Conservation (phyloP, 2,113 vertebrate genomes). For the Atlantisia rogersi region DNA sequence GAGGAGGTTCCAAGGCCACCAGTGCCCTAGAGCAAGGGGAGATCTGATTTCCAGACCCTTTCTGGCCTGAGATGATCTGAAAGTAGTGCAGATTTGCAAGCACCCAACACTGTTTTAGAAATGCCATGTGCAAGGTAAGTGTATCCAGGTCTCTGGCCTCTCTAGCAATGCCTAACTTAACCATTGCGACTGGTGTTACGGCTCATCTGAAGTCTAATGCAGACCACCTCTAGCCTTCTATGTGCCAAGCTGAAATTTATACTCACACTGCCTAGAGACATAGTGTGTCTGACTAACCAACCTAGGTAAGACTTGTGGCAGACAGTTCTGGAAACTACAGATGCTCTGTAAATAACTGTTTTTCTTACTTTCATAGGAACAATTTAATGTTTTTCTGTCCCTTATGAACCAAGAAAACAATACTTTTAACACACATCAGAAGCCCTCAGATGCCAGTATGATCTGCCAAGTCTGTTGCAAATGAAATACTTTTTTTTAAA, state of each 20-base stretch:
- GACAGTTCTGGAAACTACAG: not conserved
- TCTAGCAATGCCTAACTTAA: not conserved
- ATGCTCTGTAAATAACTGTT: not conserved
- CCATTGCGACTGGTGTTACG: not conserved
- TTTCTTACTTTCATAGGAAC: not conserved
- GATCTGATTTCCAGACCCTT: not conserved
- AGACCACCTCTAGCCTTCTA: not conserved
- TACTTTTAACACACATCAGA: not conserved
- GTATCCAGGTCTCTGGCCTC: not conserved
- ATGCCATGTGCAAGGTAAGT: fast-evolving
- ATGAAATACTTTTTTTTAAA: not conserved
- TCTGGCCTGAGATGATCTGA: not conserved
- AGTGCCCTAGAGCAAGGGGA: not conserved
- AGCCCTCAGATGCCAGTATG: not conserved
- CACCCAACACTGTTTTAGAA: not conserved
- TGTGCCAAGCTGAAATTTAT: not conserved
- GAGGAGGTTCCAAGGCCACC: not conserved
- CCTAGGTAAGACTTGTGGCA: not conserved
- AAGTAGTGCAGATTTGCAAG: not conserved
- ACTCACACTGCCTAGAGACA: not conserved
- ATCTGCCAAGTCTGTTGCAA: not conserved
- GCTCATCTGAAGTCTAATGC: fast-evolving
- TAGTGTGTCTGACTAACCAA: not conserved
- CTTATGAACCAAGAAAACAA: not conserved
- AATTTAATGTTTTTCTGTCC: not conserved